phyloP scores from a whole-genome alignment of 1,140 invertebrate genomes.

The Metopolophium dirhodum region DNA sequence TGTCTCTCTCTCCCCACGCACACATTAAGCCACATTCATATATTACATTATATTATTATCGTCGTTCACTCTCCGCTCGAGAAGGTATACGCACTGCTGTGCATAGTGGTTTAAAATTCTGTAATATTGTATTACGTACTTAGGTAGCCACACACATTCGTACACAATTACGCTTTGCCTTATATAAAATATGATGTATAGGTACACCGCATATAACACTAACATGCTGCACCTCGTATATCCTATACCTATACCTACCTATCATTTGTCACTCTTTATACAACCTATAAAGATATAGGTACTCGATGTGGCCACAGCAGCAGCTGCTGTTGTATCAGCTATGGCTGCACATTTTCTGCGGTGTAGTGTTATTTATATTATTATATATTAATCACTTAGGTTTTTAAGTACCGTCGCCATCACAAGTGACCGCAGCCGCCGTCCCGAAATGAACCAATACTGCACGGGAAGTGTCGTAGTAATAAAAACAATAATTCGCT shows the following conservation, averaged over 20 bases:
- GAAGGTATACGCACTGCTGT: neutral
- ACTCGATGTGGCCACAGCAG: neutral
- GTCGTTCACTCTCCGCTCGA: neutral
- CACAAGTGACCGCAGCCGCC: too few relatives aligned
- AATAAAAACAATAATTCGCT: neutral
- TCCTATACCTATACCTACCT: neutral
- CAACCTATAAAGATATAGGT: neutral
- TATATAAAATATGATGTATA: too few relatives aligned
- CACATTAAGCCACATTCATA: neutral
- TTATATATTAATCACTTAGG: conserved; percentile 6
- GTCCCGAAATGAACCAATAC: neutral
- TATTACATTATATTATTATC: neutral
- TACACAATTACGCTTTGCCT: neutral
- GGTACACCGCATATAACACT: neutral
- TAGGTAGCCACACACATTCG: neutral
- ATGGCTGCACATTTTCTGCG: neutral
- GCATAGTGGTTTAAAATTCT: conserved; percentile 22
- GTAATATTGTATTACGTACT: neutral
- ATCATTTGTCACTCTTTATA: conserved; percentile 36
- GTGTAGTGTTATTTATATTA: neutral
- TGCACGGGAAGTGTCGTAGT: neutral
- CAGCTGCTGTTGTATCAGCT: neutral
- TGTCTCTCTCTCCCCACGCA: neutral
- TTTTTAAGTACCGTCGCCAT: neutral
- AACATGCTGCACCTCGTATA: too few relatives aligned